Evolutionary conservation across 2,113 vertebrate species (phyloP).

Genomic region (Pristiophorus japonicus): DNA sequence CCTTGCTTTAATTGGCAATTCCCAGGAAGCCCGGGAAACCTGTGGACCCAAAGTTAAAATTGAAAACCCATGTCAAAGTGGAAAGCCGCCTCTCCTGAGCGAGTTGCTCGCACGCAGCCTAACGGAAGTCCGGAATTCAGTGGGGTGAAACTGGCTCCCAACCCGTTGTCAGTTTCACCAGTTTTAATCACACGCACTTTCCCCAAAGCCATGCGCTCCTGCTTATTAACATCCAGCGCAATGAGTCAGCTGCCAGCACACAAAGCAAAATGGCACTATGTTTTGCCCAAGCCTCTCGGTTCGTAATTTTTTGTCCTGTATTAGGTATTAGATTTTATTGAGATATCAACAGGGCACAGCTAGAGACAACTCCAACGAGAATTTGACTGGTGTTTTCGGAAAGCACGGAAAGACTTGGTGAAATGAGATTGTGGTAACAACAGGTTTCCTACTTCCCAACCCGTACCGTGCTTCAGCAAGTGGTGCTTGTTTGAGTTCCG

Average conservation of each 20-base stretch:
- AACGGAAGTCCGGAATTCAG: not conserved
- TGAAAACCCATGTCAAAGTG: not conserved
- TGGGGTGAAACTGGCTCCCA: not conserved
- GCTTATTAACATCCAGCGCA: too few relatives aligned
- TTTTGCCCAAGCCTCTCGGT: not conserved
- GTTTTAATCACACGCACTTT: too few relatives aligned
- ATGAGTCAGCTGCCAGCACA: too few relatives aligned
- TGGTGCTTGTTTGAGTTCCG: not conserved
- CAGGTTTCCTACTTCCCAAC: not conserved
- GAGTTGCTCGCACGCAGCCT: not conserved
- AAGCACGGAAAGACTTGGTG: not conserved
- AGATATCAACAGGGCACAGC: not conserved
- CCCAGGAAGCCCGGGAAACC: too few relatives aligned
- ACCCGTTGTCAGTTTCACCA: too few relatives aligned
- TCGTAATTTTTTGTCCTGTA: not conserved
- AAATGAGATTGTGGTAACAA: not conserved
- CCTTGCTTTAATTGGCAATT: not conserved
- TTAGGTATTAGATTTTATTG: not conserved
- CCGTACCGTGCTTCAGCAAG: not conserved
- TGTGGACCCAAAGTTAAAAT: not conserved
- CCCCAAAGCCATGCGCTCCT: too few relatives aligned
- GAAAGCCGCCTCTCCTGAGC: not conserved
- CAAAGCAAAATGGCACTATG: not conserved
- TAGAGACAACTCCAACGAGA: not conserved
- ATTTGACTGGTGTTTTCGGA: not conserved